Conservation (phyloP, 2,888 invertebrate genomes). For the Lasioglossum zephyrum region DNA sequence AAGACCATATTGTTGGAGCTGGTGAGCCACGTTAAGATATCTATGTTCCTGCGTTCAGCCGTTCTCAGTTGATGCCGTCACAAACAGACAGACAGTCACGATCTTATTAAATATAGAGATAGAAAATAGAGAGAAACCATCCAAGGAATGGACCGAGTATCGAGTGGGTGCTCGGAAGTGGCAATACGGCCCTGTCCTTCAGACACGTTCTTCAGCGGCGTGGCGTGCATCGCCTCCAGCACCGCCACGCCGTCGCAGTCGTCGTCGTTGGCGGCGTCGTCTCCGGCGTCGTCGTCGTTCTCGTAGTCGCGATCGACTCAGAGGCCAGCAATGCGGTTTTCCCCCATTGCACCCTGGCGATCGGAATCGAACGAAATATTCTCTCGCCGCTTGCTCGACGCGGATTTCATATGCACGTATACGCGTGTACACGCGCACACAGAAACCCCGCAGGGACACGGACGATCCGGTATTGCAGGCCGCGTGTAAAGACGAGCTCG, state of each 20-base stretch:
- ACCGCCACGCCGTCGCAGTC: slow-evolving; percentile 24
- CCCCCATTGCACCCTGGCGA: slow-evolving; percentile 70
- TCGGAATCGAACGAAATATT: slow-evolving; percentile 77
- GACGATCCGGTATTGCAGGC: slow-evolving; percentile 24
- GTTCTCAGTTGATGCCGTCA: too few relatives aligned
- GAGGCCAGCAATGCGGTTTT: slow-evolving; percentile 80
- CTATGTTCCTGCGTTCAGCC: too few relatives aligned
- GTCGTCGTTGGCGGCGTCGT: slow-evolving; percentile 32
- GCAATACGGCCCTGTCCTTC: slow-evolving; percentile 55
- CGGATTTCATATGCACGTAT: slow-evolving; percentile 26
- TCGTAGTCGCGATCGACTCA: slow-evolving; percentile 73
- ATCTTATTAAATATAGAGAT: too few relatives aligned
- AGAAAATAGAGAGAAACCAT: too few relatives aligned
- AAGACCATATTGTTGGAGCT: not conserved
- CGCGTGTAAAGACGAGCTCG: not conserved
- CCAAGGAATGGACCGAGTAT: too few relatives aligned
- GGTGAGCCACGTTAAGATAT: too few relatives aligned
- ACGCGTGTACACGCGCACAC: not conserved
- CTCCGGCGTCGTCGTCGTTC: slow-evolving; percentile 34
- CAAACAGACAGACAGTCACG: too few relatives aligned
- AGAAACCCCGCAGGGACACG: not conserved
- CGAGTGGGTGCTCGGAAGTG: slow-evolving; percentile 35
- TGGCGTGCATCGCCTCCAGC: slow-evolving; percentile 42
- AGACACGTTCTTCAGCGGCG: slow-evolving; percentile 34
- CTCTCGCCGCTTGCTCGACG: slow-evolving; percentile 36